Evolutionary conservation across 2,797 vertebrate genomes (phyloP).

Genomic region (Hydrophis major): DNA sequence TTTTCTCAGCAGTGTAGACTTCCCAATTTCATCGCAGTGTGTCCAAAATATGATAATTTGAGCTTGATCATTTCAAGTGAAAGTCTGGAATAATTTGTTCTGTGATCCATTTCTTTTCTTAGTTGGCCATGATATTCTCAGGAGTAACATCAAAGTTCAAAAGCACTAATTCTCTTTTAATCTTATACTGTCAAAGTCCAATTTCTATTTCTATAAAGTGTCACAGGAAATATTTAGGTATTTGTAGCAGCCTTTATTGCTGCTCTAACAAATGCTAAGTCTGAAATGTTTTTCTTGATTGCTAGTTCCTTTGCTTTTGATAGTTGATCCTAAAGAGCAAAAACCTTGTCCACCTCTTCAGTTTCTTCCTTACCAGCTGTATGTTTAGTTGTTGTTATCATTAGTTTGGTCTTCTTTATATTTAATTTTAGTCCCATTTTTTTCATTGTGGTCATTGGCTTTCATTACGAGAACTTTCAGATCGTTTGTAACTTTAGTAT

Average conservation of each 20-base stretch:
- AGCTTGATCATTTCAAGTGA: not conserved
- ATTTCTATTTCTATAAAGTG: not conserved
- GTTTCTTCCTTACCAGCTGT: not conserved
- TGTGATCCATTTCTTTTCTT: not conserved
- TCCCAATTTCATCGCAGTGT: not conserved
- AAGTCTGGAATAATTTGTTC: not conserved
- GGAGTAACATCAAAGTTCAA: not conserved
- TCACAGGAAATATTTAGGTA: not conserved
- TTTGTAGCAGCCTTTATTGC: not conserved
- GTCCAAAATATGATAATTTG: not conserved
- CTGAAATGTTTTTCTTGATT: not conserved
- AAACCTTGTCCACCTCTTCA: not conserved
- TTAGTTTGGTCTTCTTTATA: not conserved
- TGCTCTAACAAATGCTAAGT: not conserved
- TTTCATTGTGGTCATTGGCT: not conserved
- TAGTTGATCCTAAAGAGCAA: not conserved
- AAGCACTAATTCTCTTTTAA: not conserved
- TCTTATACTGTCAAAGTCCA: not conserved
- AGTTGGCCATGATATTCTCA: not conserved
- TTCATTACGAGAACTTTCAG: not conserved
- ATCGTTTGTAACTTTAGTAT: not conserved
- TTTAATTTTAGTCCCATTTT: not conserved
- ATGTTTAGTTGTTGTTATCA: not conserved
- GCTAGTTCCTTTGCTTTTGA: not conserved
- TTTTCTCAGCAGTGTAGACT: not conserved